Base-by-base conservation (phyloP, 1,140 invertebrate species). In the Zaprionus taronus region DNA sequence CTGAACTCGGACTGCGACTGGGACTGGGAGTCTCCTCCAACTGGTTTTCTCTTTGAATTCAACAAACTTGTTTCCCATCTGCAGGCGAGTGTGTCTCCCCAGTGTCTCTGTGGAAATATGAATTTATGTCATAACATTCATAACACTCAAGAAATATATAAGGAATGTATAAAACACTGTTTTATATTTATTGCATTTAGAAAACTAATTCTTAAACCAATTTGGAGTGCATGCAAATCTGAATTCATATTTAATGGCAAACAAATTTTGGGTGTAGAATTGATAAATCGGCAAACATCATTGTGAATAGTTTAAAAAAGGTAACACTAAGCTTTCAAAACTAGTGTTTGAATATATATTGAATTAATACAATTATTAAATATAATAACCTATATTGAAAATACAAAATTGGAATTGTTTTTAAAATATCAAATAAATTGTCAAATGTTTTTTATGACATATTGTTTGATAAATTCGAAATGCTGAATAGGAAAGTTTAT, bases 51-150 rank as follows among this genome's bases (percentile, higher is more conserved):
- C 9, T 38, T 38, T 34, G 9, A 34, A 34, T 34, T 34, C 31
- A 34, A 11, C 53, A 67, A 17, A 69, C 66, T 69, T 51, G 66
- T 69, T 51, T 51, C 44, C 24, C 15, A 44, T 44, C 41, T 34
- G 31, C 31, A 34, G 31, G 9, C 31, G 31, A 34, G 31, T 34
- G 31, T 31, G 31, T 31, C 31, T 31, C 9, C 31, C 31, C 31
- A 31, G 31, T 11, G 7, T 31, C 9, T 34, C 65, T 51, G 12
- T n/a, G 24, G 5, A 49, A 47, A 58, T 58, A 34, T 67, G 55
- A 67, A 67, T 67, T 44, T 9, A 34, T 58, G 15, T 49, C 38
- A n/a, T 31, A 56, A 44, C 56, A 66, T 66, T 66, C 56, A 34
- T 55, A 55, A 2, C 24, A 12, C 7, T 7, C 17, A 14, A 41